Base-by-base conservation (phyloP, 2,888 invertebrate genomes). In the Aplocera efformata region DNA sequence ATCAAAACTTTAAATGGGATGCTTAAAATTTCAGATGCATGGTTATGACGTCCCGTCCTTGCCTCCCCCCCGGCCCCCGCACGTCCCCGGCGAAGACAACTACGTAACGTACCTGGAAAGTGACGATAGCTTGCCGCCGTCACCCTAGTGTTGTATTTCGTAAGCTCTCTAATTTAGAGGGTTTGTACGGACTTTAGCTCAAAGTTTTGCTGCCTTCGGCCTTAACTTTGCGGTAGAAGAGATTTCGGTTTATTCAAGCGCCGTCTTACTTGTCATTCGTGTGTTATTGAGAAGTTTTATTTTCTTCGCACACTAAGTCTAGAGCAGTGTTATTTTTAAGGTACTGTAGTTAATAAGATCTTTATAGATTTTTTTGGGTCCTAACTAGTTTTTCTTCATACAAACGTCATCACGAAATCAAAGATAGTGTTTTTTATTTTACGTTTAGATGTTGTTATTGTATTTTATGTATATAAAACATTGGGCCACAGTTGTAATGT, bases 31-130 rank as follows among this genome's bases (percentile, higher is more conserved):
- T 0, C 89, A 96, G 96, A 96, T 97, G 96, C 96, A 96, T 69
- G 96, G 96, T 45, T 96, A 96, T 73, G 96, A 96, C 72, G 88
- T 96, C 48, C 91, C 91, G 20, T 88, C 90, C 44, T 77, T 89
- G 44, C 90, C 90, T 6, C 89, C 90, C 21, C 91, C 91, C 37
- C 90, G 91, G 50, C 90, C 90, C 17, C 91, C 91, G 0, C 95
- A 95, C 79, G 94, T 94, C 13, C 50, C 50, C 10, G 71, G 67
- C 1, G 86, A 86, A 32, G 94, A 96, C 85, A 96, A 96, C 78
- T 96, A 96, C 89, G 96, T 97, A 54, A 96, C 96, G 46, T 96
- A 96, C 89, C 92, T 96, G 63, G 96, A 96, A 81, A 96, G 96
- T 80, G 97, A 97, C 88, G 93, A 93, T 72, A 93, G 92, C 71